These are phyloP conservation scores for Bubo scandiacus DNA, from an alignment of 2,113 vertebrate species.

Conservation along the genomic window DNA sequence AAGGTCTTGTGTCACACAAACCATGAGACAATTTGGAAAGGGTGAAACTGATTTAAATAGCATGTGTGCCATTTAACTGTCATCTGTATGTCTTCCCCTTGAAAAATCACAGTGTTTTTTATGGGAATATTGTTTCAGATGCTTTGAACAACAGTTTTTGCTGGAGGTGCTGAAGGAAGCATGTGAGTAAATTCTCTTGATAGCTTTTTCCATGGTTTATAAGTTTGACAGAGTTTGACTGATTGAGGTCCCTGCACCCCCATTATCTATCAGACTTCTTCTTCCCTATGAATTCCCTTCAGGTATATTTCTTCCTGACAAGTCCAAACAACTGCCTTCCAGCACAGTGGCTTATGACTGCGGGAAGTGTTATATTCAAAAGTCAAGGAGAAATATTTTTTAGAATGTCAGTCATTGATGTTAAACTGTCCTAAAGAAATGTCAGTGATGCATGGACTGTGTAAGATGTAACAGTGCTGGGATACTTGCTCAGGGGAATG, in stretches of 20 bases:
- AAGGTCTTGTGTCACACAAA: neutral
- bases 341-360: neutral
- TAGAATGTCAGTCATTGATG: neutral
- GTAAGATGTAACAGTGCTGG: neutral
- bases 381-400: neutral
- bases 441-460: neutral
- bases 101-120: neutral
- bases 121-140: neutral
- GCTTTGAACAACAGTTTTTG: neutral
- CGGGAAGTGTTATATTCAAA: neutral
- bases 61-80: neutral
- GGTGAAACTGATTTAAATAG: neutral
- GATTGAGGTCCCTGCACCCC: neutral
- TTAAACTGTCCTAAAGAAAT: neutral
- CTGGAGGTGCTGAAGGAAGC: neutral
- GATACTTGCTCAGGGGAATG: neutral
- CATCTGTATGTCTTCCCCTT: neutral
- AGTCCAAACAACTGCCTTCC: neutral
- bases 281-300: neutral
- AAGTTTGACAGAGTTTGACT: neutral
- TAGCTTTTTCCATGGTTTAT: neutral
- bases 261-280: neutral
- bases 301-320: neutral
- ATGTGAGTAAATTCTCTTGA: neutral
- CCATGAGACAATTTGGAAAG: neutral